phyloP scores from a whole-genome alignment of 2,888 invertebrate species.

The Apocheima hispidaria region DNA sequence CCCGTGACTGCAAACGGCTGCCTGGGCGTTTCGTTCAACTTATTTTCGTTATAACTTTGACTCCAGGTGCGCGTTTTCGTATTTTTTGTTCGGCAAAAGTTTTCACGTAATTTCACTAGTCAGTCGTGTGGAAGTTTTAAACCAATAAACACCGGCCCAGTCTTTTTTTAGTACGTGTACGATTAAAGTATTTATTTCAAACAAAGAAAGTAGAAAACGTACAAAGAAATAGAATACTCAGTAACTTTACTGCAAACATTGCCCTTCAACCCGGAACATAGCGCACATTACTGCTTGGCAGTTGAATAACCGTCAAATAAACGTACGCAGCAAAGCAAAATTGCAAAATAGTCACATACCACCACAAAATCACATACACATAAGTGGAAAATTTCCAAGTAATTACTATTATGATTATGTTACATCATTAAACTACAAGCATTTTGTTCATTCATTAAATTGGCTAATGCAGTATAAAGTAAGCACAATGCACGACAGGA shows the following conservation, averaged over 20 bases:
- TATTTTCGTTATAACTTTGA: slow-evolving; percentile 33
- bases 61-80: slow-evolving; percentile 28
- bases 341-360: too few relatives aligned
- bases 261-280: too few relatives aligned
- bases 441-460: slow-evolving; percentile 44
- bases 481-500: slow-evolving; percentile 76
- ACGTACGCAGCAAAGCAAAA: too few relatives aligned
- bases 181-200: background rate
- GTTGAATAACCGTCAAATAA: too few relatives aligned
- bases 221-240: too few relatives aligned
- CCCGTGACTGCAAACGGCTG: slow-evolving; percentile 7
- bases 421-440: background rate
- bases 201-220: too few relatives aligned
- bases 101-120: slow-evolving; percentile 33
- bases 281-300: too few relatives aligned
- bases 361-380: too few relatives aligned
- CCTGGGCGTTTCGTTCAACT: slow-evolving; percentile 20
- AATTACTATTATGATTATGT: background rate
- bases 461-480: slow-evolving; percentile 77
- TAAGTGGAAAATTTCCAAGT: background rate
- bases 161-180: background rate
- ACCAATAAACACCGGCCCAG: slow-evolving; percentile 20
- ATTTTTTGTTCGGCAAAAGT: slow-evolving; percentile 33
- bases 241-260: too few relatives aligned
- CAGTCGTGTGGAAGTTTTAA: slow-evolving; percentile 32